Evolutionary conservation across 2,888 invertebrate genomes (phyloP), one percentile per base, ranked within the genome.

Genomic region (Hoplodrina blanda): DNA sequence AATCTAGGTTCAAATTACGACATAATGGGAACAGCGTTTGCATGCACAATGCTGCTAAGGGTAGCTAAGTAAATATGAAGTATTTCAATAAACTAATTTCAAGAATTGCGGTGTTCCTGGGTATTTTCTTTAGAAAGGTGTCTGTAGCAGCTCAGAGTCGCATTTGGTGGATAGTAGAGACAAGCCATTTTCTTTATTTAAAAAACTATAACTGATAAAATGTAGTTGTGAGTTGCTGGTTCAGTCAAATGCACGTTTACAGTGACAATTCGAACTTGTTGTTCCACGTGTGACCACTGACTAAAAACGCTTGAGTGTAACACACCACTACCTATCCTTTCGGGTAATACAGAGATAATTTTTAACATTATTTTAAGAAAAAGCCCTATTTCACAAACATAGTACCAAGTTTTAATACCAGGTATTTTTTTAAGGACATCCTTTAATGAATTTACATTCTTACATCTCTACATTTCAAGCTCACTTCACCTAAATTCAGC

Each of bases 1-100:
- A 78, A 64, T 71, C 55, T 57, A 60, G 64, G 33, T 49, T 20
- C 52, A 49, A 17, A 71, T 78, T 64, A 64, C 52, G 56, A 44
- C 41, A 61, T 60, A 71, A 61, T 64, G 30, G 63, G 41, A 53
- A 25, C 41, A 64, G 10, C 30, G 52, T 57, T 64, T 62, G 46
- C 55, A 37, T 71, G 41, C 56, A 57, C 15, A 15, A n/a, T 13
- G n/a, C 44, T 37, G 17, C 17, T 25, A n/a, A 41, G 0, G 13
- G 13, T 15, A 11, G 7, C 13, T 73, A 30, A 33, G 17, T 57
- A n/a, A n/a, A 20, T 19, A 46, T 25, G 17, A 56, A 19, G 17
- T 64, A 56, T 46, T 56, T 52, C 7, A 61, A 41, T n/a, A 0
- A 25, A 20, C 15, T 41, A 4, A 54, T 50, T n/a, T 41, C 17